Evolutionary conservation across 2,888 invertebrate genomes (phyloP), one percentile per base, ranked within the genome.

Genomic region (Pimpla rufipes): DNA sequence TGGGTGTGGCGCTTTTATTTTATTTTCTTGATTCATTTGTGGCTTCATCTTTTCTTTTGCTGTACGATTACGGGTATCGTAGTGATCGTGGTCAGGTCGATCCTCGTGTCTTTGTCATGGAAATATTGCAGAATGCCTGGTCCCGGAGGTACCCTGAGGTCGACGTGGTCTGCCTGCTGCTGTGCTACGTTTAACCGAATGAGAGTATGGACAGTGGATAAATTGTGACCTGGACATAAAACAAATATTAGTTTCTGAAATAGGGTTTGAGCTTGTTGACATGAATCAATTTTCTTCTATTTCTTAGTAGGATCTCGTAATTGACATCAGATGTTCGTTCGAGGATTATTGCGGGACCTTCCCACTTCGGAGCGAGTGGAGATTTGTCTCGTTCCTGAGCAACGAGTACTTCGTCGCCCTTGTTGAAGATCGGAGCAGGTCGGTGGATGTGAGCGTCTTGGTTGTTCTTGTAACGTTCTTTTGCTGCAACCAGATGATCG

Each of bases 321-420:
- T 70, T 37, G 11, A 70, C 52, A 1, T 70, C 70, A 0, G 40
- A 55, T 3, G 35, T 52, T 55, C 40, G 40, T 1, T 70, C 40
- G 40, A 70, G 35, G 5, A 55, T 52, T 37, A 70, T 40, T 16
- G 55, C 70, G n/a, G 55, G 40, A 0, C 55, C 50, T 18, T 70
- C 70, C 55, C 70, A 70, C 37, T 35, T 52, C 21, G 10, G 37
- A 11, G 70, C 50, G 2, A 50, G 67, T 3, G 67, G 67, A n/a
- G 50, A 50, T 59, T 29, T 35, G 18, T 62, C 40, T 66, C 45
- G 45, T n/a, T 57, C 18, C 13, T 71, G 57, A 1, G 35, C 71
- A 21, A 71, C 71, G 45, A 71, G 71, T 13, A 71, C 71, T 42
- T 57, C 57, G 23, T 57, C 71, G n/a, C 57, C 57, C n/a, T 42